phyloP scores from a whole-genome alignment of 2,888 invertebrate genomes.

The Rhabditoides inermis region DNA sequence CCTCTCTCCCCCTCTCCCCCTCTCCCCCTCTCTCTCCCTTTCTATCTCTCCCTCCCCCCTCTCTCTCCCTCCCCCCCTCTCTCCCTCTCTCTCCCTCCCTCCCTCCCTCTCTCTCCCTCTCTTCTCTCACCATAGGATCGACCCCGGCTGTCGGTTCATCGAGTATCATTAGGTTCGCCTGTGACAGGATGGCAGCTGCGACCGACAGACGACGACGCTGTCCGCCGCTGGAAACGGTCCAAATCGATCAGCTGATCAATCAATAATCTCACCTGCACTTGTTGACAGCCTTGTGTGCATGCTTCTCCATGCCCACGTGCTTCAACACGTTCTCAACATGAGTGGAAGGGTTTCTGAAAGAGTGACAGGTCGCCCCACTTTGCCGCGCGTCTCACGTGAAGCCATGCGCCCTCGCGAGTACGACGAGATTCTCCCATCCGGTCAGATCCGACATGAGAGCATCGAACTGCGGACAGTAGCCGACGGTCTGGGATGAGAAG shows the following conservation, averaged over 20 bases:
- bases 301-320: conserved; percentile 25
- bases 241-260: no score
- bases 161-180: conserved; percentile 66
- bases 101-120: no score
- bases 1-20: no score
- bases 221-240: no score
- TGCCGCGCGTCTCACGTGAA: conserved; percentile 14
- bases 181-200: conserved; percentile 69
- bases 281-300: conserved; percentile 25
- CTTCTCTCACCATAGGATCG: no score
- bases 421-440: conserved; percentile 29
- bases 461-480: conserved; percentile 47
- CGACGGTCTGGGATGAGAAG: conserved; percentile 27
- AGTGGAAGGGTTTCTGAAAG: conserved; percentile 4
- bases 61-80: no score
- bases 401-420: no score
- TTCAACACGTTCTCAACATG: conserved; percentile 21
- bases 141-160: conserved; percentile 54
- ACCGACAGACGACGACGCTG: conserved; percentile 73
- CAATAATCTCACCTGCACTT: no score
- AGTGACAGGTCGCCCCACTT: not conserved
- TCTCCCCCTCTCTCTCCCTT: no score
- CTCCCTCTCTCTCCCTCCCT: no score
- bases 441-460: conserved; percentile 36
- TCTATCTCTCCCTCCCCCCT: no score